phyloP scores from a whole-genome alignment of 2,113 vertebrate genomes.

The Oophaga pumilio region DNA sequence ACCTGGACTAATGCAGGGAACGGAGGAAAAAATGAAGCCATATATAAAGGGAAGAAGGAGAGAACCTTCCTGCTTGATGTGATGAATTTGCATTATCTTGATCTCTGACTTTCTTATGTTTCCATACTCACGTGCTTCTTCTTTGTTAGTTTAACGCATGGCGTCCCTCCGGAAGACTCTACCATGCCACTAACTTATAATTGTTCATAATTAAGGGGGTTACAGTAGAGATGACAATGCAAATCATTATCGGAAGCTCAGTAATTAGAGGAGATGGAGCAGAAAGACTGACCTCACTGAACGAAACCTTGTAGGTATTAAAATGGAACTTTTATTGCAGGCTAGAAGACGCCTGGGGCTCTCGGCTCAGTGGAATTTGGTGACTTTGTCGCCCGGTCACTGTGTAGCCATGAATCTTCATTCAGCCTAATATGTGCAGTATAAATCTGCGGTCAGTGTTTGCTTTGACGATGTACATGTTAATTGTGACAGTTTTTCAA shows the following conservation, averaged over 20 bases:
- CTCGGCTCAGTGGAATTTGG: neutral
- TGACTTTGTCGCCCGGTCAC: neutral
- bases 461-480: neutral
- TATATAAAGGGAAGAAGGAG: neutral
- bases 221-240: neutral
- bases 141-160: conserved; percentile 2
- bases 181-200: neutral
- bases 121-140: neutral
- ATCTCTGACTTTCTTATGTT: conserved; percentile 1
- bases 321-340: neutral
- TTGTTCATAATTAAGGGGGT: conserved; percentile 21
- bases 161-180: neutral
- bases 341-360: neutral
- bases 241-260: neutral
- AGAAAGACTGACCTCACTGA: conserved; percentile 3
- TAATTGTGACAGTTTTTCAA: neutral
- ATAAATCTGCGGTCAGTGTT: neutral
- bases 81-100: neutral
- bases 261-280: neutral
- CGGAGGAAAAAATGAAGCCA: neutral
- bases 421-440: neutral
- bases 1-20: neutral
- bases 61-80: neutral
- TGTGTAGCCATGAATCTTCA: neutral
- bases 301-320: neutral